phyloP scores from a whole-genome alignment of 2,888 invertebrate species.

The Microplitis deprimator region DNA sequence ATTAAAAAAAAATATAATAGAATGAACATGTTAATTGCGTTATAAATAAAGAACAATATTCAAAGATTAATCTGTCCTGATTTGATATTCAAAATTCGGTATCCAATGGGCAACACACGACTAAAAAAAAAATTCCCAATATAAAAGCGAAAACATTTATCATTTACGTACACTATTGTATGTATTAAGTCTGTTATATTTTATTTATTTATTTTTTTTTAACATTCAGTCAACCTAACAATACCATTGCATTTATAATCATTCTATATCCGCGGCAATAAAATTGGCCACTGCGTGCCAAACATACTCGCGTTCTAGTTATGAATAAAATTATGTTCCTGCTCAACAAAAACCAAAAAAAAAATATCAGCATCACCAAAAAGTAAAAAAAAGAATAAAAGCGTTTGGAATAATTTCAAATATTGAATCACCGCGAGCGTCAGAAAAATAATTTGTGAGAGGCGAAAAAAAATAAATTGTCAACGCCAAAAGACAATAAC shows the following conservation, averaged over 20 bases:
- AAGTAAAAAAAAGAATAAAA: background rate
- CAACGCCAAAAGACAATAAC: background rate
- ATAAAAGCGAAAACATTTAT: background rate
- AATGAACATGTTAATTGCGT: background rate
- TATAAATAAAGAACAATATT: background rate
- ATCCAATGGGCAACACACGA: background rate
- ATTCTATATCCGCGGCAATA: constrained; percentile 3
- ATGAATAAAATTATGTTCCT: constrained; percentile 25
- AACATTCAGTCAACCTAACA: constrained; percentile 2
- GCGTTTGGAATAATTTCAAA: constrained; percentile 5
- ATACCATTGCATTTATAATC: constrained; percentile 18
- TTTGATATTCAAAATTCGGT: background rate
- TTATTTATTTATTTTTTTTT: background rate
- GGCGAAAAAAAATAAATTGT: background rate
- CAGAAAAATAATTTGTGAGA: background rate
- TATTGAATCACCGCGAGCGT: constrained; percentile 12
- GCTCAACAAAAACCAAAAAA: background rate
- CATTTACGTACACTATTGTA: constrained; percentile 7
- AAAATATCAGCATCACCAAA: background rate
- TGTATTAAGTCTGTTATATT: background rate
- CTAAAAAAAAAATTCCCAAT: background rate
- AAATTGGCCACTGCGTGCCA: constrained; percentile 21
- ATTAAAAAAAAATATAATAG: background rate
- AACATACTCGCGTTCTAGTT: constrained; percentile 12
- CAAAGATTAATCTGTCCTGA: background rate